Conservation (phyloP, 2,113 vertebrate species). For the Noctilio leporinus region DNA sequence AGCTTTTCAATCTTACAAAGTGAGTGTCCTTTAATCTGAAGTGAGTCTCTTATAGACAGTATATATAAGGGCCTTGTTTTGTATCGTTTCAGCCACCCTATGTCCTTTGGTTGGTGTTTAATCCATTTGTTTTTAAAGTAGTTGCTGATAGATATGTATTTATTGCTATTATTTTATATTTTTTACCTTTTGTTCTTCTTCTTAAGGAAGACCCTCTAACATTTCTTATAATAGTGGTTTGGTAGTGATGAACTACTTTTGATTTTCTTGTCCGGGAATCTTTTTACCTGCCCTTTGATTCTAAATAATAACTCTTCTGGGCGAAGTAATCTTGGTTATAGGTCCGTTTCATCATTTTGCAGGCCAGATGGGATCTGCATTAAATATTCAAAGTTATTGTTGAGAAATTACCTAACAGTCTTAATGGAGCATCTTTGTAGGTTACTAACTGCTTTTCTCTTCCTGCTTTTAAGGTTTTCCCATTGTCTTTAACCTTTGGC, state of each 20-base stretch:
- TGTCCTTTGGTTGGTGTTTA: neutral
- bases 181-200: neutral
- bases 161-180: neutral
- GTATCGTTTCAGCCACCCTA: neutral
- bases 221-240: neutral
- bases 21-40: neutral
- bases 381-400: too few relatives aligned
- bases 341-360: too few relatives aligned
- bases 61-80: neutral
- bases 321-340: too few relatives aligned
- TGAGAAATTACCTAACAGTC: too few relatives aligned
- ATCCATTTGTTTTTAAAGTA: neutral
- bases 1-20: too few relatives aligned
- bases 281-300: too few relatives aligned
- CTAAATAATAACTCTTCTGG: neutral
- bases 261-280: neutral
- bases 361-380: too few relatives aligned
- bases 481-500: too few relatives aligned
- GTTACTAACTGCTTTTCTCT: too few relatives aligned
- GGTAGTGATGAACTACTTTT: neutral
- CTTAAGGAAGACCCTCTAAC: neutral
- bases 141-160: neutral
- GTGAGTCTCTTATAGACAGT: neutral
- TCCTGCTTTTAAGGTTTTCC: too few relatives aligned
- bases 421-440: too few relatives aligned